Percentiles rank a stretch among this genome's conserved stretches.
phyloP scores from a whole-genome alignment of 2,888 invertebrate species.

The Acronicta aceris region DNA sequence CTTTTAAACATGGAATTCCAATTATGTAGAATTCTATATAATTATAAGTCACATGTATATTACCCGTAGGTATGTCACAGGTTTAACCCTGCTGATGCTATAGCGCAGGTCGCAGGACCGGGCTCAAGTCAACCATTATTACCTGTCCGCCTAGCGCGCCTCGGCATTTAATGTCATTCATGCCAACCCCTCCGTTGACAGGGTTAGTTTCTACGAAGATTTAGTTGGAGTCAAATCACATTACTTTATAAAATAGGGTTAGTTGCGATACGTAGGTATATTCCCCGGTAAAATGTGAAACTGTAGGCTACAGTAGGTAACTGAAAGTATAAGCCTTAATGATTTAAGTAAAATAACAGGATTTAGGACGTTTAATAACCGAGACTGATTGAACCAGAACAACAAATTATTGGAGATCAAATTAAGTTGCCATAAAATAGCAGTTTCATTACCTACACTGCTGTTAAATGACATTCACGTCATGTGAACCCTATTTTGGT shows the following conservation, averaged over 20 bases:
- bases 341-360: too few relatives aligned
- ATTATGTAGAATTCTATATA: too few relatives aligned
- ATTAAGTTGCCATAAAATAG: not conserved
- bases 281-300: too few relatives aligned
- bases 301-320: too few relatives aligned
- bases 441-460: constrained; percentile 24
- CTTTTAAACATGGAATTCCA: too few relatives aligned
- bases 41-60: too few relatives aligned
- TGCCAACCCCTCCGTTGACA: constrained; percentile 26
- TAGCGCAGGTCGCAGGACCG: constrained; percentile 18
- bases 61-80: constrained; percentile 2
- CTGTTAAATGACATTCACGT: constrained; percentile 26
- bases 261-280: not conserved
- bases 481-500: constrained; percentile 2
- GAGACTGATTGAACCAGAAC: too few relatives aligned
- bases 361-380: too few relatives aligned
- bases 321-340: too few relatives aligned
- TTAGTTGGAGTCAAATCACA: constrained; percentile 27
- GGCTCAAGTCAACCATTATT: constrained; percentile 43
- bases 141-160: constrained; percentile 30
- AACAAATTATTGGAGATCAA: too few relatives aligned
- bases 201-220: constrained; percentile 30
- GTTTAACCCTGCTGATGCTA: not conserved
- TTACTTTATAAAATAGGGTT: constrained; percentile 14
- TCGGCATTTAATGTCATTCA: constrained; percentile 40